These are phyloP conservation scores for Stenolophus ochropezus DNA, from an alignment of 2,888 invertebrate genomes.

Conservation along the genomic window DNA sequence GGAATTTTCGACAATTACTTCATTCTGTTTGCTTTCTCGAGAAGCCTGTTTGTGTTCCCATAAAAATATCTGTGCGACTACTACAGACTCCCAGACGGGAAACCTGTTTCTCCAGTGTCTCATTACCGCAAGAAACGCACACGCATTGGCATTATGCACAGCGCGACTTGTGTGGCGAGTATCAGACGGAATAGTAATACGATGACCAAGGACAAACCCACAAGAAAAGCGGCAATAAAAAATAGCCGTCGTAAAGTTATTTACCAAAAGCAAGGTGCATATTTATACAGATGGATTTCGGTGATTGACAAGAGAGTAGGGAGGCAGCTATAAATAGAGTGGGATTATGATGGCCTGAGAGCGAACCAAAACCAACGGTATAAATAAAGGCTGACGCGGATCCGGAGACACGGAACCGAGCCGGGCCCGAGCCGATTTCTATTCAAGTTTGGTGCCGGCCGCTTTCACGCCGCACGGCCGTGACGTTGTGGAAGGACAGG, in stretches of 20 bases:
- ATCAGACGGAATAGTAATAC: constrained; percentile 34
- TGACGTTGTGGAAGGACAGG: constrained; percentile 53
- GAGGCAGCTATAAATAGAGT: constrained; percentile 28
- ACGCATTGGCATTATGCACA: constrained; percentile 4
- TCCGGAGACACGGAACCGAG: constrained; percentile 34
- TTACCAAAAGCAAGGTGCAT: too few species aligned
- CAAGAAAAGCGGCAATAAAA: not conserved
- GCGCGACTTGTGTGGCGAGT: constrained; percentile 32
- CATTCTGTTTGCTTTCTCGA: not conserved
- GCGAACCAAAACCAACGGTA: constrained; percentile 57
- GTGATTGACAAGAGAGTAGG: not conserved
- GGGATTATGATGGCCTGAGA: constrained; percentile 31
- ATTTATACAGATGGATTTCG: too few species aligned
- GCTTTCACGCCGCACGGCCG: constrained; percentile 26
- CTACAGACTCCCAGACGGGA: not conserved
- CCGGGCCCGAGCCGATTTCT: constrained; percentile 50
- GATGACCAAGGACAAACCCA: constrained; percentile 16
- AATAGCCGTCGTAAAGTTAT: too few species aligned
- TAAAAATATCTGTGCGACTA: not conserved
- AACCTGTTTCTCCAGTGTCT: constrained; percentile 4
- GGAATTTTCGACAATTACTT: constrained; percentile 22
- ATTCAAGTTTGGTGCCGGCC: constrained; percentile 45
- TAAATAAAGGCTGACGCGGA: constrained; percentile 56
- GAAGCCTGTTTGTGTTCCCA: not conserved
- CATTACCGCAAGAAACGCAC: not conserved